Evolutionary conservation across 2,113 vertebrate genomes (phyloP).

Genomic region (Amblyornis subalaris): DNA sequence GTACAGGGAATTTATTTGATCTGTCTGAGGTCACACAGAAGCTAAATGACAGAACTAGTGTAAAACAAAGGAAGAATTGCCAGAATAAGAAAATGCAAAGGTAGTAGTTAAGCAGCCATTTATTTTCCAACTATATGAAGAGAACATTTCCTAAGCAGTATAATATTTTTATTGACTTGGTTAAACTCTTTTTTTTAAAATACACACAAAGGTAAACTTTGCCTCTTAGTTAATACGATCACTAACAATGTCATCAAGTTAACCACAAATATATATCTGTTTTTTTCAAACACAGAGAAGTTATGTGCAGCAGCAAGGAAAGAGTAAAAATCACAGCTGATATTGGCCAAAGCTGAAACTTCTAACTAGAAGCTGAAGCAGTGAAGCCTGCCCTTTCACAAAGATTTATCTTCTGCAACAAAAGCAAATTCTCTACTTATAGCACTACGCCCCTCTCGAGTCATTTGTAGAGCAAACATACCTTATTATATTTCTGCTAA

Average conservation of each 20-base stretch:
- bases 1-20: background rate
- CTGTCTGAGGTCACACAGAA: background rate
- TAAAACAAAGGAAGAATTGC: background rate
- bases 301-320: background rate
- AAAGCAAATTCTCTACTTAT: background rate
- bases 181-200: background rate
- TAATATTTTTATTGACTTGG: background rate
- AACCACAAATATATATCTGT: background rate
- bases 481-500: background rate
- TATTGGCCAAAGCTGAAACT: background rate
- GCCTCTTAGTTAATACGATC: background rate
- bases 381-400: background rate
- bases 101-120: background rate
- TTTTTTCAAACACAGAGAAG: background rate
- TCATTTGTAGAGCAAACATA: slow-evolving; percentile 5
- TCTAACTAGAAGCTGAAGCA: background rate
- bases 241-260: background rate
- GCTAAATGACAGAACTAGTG: background rate
- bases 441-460: background rate
- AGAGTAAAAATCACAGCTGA: background rate
- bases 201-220: background rate
- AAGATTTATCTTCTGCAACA: background rate
- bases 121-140: background rate
- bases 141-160: background rate
- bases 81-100: background rate